Conservation (phyloP, 2,113 vertebrate species). For the Eolophus roseicapilla region DNA sequence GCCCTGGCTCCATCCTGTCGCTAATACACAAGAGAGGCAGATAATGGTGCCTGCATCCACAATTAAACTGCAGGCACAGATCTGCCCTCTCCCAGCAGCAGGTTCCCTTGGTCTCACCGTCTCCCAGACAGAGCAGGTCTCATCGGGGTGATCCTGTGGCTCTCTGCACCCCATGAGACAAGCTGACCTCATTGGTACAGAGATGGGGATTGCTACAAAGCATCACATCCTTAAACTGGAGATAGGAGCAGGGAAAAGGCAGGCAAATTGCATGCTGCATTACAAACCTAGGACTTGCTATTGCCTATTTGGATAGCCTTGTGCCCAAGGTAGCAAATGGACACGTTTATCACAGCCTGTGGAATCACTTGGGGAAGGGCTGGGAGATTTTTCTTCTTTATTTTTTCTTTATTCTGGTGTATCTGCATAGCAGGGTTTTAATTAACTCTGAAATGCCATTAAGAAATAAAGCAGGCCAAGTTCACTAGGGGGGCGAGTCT, state of each 20-base stretch:
- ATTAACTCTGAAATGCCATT: neutral
- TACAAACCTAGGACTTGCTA: neutral
- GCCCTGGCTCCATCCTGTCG: neutral
- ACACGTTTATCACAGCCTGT: neutral
- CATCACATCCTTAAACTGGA: neutral
- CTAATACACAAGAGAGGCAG: neutral
- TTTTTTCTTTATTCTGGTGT: neutral
- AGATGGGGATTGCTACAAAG: neutral
- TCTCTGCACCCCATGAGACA: neutral
- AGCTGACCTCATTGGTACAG: neutral
- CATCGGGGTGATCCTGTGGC: neutral
- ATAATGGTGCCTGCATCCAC: neutral
- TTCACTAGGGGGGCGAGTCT: neutral
- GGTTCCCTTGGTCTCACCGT: neutral
- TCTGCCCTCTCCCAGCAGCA: neutral
- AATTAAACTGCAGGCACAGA: neutral
- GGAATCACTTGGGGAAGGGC: neutral
- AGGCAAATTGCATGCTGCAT: rapidly evolving
- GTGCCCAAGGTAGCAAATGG: neutral
- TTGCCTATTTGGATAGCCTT: neutral
- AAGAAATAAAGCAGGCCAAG: neutral
- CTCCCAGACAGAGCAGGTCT: neutral
- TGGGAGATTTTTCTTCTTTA: neutral
- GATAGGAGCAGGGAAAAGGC: neutral
- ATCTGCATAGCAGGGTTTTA: neutral